Base-by-base conservation (phyloP, 2,888 invertebrate genomes). In the Cheilosia urbana region DNA sequence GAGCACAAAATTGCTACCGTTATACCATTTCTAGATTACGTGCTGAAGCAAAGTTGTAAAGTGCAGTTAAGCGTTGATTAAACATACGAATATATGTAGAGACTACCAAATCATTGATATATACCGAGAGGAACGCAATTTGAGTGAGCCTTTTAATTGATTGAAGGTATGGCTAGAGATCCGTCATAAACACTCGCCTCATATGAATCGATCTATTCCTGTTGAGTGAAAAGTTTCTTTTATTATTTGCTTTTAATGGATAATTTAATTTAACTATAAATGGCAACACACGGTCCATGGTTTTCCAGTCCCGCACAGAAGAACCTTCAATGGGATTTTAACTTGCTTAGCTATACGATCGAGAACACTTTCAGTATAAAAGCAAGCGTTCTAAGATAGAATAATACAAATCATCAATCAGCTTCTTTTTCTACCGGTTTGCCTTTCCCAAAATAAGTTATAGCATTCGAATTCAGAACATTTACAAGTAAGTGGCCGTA, bases 21-120 rank as follows among this genome's bases (percentile, higher is more conserved):
- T 34, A 55, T 30, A 57, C 15, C 11, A 24, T 24, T 45, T 13
- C 2, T 24, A n/a, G n/a, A 60, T n/a, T 45, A 24, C 42, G 47
- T 30, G 47, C 13, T 27, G n/a, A 62, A 62, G 62, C 62, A 62
- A 47, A 45, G 17, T 17, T 47, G 4, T 17, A 11, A 3, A 11
- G 62, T 62, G 45, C 27, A 62, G 1, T 30, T 47, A 24, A n/a
- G n/a, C 30, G 47, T 30, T 19, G 42, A 42, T 40, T 5, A 58
- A 58, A 40, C 21, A 15, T 58, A 40, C 5, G 15, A 45, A 45
- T 45, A 45, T 17, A n/a, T 45, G 15, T 45, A 45, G 5, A n/a
- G 17, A 45, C 13, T 37, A 37, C 11, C 11, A 17, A 62, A 45
- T 62, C 13, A 45, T 7, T 24, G 2, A 9, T 30, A 19, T 6